Evolutionary conservation across 2,888 invertebrate genomes (phyloP).

Genomic region (Hyposoter didymator): DNA sequence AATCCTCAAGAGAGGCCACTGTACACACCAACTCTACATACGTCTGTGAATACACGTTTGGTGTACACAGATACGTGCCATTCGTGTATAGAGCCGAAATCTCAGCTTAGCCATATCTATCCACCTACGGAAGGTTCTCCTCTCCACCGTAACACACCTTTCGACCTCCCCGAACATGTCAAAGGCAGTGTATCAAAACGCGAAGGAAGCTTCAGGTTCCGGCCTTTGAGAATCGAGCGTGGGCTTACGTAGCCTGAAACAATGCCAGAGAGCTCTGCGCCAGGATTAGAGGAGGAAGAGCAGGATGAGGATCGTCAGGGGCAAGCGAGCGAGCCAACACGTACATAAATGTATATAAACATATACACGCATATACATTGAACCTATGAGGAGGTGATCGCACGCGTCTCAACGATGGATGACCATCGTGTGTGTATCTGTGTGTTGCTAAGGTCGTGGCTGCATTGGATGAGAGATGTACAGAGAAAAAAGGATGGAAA

Average conservation of each 20-base stretch:
- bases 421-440: constrained; percentile 47
- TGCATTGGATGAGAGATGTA: constrained; percentile 44
- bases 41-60: too few relatives aligned
- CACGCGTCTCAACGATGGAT: constrained; percentile 46
- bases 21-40: neutral
- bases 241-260: constrained; percentile 51
- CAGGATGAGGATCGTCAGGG: constrained; percentile 35
- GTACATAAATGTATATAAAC: neutral
- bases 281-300: constrained; percentile 20
- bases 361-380: neutral
- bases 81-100: constrained; percentile 42
- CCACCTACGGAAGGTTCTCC: constrained; percentile 26
- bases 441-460: constrained; percentile 65
- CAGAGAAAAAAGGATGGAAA: constrained; percentile 44
- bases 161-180: constrained; percentile 34
- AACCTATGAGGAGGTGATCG: constrained; percentile 44
- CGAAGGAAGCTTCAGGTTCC: constrained; percentile 2
- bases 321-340: constrained; percentile 23
- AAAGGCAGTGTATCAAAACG: constrained; percentile 51
- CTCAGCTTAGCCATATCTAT: constrained; percentile 38
- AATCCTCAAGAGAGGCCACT: constrained; percentile 14
- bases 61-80: neutral
- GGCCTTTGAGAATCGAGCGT: constrained; percentile 54
- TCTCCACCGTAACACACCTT: constrained; percentile 16
- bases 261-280: constrained; percentile 38